phyloP scores from a whole-genome alignment of 2,797 vertebrate species.

The Pagetopsis macropterus region DNA sequence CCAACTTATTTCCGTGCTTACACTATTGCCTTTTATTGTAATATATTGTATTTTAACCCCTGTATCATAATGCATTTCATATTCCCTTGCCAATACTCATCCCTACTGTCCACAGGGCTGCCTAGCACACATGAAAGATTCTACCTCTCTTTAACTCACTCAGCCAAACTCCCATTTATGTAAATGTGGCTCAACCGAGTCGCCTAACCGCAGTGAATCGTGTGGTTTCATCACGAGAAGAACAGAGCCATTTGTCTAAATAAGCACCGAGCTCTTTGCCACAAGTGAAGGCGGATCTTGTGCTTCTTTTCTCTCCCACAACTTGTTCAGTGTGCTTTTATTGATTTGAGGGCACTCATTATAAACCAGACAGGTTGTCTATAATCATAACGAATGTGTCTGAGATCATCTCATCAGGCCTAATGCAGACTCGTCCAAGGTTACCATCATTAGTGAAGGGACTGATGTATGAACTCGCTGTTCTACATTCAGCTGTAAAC shows the following conservation, averaged over 20 bases:
- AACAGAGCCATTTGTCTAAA: constrained; percentile 75
- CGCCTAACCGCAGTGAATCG: constrained; percentile 60
- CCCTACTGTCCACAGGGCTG: constrained; percentile 7
- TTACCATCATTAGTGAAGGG: constrained; percentile 33
- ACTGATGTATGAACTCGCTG: constrained; percentile 11
- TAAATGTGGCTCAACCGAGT: constrained; percentile 58
- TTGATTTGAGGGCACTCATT: constrained; percentile 67
- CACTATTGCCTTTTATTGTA: no score
- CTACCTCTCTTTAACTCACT: constrained; percentile 41
- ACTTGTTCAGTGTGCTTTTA: constrained; percentile 67
- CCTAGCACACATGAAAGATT: constrained; percentile 31
- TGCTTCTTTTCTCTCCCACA: constrained; percentile 42
- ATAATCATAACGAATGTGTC: constrained; percentile 59
- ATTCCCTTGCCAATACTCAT: no score
- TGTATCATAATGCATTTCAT: no score
- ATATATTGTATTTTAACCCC: no score
- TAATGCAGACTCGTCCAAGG: constrained; percentile 38
- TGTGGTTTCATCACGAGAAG: constrained; percentile 77
- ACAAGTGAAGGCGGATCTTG: constrained; percentile 57
- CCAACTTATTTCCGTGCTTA: no score
- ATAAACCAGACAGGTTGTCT: constrained; percentile 68
- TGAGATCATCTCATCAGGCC: constrained; percentile 63
- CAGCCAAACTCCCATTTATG: constrained; percentile 61
- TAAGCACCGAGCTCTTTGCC: constrained; percentile 60
- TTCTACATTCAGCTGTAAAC: constrained; percentile 8